phyloP scores from a whole-genome alignment of 2,113 vertebrate genomes.

The rat (Rattus norvegicus) region DNA sequence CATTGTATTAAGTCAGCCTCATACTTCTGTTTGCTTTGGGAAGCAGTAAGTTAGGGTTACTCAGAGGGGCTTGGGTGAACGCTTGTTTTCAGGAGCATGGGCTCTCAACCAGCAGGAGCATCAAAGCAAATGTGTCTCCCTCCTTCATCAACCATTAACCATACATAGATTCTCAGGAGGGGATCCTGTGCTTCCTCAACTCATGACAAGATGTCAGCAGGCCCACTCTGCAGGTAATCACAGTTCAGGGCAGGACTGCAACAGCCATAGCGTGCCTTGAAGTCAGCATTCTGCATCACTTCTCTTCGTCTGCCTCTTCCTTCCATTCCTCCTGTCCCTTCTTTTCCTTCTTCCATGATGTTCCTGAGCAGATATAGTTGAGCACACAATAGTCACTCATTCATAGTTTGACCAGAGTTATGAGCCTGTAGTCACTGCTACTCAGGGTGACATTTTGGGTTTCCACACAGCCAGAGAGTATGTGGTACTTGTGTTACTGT shows the following conservation, averaged over 20 bases:
- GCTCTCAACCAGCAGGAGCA: too few species aligned
- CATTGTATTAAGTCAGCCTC: neutral
- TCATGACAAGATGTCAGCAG: neutral
- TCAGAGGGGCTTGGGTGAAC: neutral
- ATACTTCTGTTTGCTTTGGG: neutral
- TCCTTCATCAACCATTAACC: neutral
- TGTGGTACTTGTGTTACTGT: neutral
- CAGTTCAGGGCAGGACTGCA: neutral
- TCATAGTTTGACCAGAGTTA: neutral
- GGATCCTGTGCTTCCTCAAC: neutral
- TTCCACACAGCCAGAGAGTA: neutral
- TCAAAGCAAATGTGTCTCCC: too few species aligned
- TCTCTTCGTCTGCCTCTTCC: neutral
- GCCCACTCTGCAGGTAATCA: neutral
- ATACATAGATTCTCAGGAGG: too few species aligned
- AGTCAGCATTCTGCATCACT: neutral
- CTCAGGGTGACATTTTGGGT: neutral
- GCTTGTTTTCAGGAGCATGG: neutral
- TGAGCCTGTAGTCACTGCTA: neutral
- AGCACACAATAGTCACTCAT: neutral
- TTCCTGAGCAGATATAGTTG: neutral
- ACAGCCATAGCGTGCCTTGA: neutral
- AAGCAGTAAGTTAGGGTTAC: neutral
- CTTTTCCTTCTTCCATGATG: neutral
- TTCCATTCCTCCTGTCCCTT: neutral